Base-by-base conservation (phyloP, 53 echinoderm and acorn worm genomes). In the Stichopus horrens region DNA sequence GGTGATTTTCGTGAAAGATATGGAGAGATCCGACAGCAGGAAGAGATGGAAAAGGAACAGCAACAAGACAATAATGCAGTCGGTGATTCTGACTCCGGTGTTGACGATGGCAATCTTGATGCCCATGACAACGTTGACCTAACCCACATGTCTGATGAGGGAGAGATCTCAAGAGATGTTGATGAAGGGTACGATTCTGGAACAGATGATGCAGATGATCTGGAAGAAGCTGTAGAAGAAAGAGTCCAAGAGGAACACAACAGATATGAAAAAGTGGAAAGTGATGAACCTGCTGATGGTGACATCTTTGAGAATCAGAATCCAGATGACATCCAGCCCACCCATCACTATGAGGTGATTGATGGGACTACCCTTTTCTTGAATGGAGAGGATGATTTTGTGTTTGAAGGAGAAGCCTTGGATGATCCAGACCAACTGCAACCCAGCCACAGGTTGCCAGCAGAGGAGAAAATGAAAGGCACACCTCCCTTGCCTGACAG, bases 361-460 rank as follows among this genome's bases (percentile, higher is more conserved):
- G 92, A 92, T 58, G 92, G 92, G 20, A 92, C 92, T 13, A 92
- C 92, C 18, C 76, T 88, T 74, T 90, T 81, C 87, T 16, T 73
- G 60, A 88, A 88, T 37, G 93, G 90, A 73, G 90, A 83, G 21
- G 77, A 77, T 23, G 90, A 86, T 22, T 85, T 86, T n/a, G 71
- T 66, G 21, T 59, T 90, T 52, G 90, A 86, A 37, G 59, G 37
- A 53, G 73, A 53, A 54, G 66, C 16, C 4, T 66, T 10, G 55
- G 56, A 21, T 4, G 21, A 53, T 4, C 75, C 87, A 74, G 74
- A 74, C 55, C 87, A 87, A 22, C 75, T 87, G 18, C 74, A 74
- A 14, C 87, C 87, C 1, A 87, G 87, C 73, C 75, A 55, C 55
- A 20, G 19, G 7, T 9, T 54, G 37, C 74, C 55, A 53, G 21